Evolutionary conservation across 2,797 vertebrate genomes (phyloP), one percentile per base, ranked within the genome.

Genomic region (Sternarchorhynchus goeldii): DNA sequence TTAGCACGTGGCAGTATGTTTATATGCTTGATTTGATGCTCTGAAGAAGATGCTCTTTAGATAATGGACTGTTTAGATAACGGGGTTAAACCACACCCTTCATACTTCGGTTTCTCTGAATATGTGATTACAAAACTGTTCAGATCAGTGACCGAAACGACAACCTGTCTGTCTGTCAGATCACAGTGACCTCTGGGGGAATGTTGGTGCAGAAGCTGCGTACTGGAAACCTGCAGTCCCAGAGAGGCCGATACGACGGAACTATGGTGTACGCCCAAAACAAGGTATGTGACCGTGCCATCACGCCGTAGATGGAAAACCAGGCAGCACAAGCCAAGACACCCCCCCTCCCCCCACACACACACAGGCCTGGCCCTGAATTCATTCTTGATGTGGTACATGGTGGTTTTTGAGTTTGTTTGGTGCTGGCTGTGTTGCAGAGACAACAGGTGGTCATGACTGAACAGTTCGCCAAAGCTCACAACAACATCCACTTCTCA

Each of bases 201-300:
- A 94, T 94, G 93, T 59, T 94, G 81, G 93, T 94, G 76, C 93
- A 94, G 89, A 94, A 93, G 84, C 91, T 94, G 63, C 79, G 93
- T 79, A 90, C 89, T 34, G 93, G 93, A 71, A 93, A 94, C 87
- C 90, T 94, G 76, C 93, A 94, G 90, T 92, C 92, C 3, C 91
- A 93, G 63, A 87, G 88, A 32, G 92, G 93, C 0, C 89, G 88
- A 82, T 94, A 90, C 2, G 91, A 93, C 2, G 90, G 92, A 75
- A 89, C 93, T 83, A 93, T 94, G 92, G 93, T 93, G 76, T 94
- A 93, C n/a, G 93, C 93, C 74, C 93, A 93, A 85, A 92, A 94
- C 88, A 94, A 94, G 87, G 93, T 92, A 88, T 2, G 31, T 5
- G 5, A 5, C 16, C 6, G 21, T n/a, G 20, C 56, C 20, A 20